Evolutionary conservation across 2,113 vertebrate genomes (phyloP).

Genomic region (Brachyhypopomus gauderio): DNA sequence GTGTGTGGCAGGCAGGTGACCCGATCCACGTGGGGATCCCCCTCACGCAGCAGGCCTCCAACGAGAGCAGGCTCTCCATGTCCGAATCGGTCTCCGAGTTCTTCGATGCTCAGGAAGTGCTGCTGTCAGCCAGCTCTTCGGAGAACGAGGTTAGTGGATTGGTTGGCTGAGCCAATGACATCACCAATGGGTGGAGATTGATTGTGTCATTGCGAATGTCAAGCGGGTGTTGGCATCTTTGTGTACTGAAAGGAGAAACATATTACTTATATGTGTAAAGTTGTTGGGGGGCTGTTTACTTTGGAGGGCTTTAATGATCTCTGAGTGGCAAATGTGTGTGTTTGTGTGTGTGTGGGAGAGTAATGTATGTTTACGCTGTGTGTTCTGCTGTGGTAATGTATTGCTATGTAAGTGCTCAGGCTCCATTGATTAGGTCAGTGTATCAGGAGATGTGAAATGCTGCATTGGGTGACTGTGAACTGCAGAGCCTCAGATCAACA

Average conservation of each 20-base stretch:
- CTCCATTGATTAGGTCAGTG: constrained; percentile 54
- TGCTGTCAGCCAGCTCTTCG: constrained; percentile 95
- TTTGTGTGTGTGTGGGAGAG: background rate
- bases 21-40: constrained; percentile 90
- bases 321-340: background rate
- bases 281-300: no score
- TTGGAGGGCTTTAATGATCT: background rate
- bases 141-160: constrained; percentile 70
- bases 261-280: no score
- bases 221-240: no score
- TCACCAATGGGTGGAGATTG: background rate
- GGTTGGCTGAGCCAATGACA: background rate
- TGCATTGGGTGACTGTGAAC: constrained; percentile 59
- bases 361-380: constrained; percentile 4
- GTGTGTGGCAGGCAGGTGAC: constrained; percentile 77
- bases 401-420: constrained; percentile 47
- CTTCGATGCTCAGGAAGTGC: constrained; percentile 98
- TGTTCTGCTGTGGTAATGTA: constrained; percentile 27
- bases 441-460: constrained; percentile 61
- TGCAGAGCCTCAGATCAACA: constrained; percentile 29
- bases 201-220: background rate
- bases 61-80: constrained; percentile 98
- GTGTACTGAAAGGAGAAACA: no score
- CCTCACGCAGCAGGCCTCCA: constrained; percentile 92
- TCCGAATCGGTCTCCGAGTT: constrained; percentile 98